Percentiles rank a stretch among this genome's conserved stretches.
These are phyloP conservation scores for Notospermus geniculatus DNA, from an alignment of 1,140 invertebrate genomes.

Conservation along the genomic window DNA sequence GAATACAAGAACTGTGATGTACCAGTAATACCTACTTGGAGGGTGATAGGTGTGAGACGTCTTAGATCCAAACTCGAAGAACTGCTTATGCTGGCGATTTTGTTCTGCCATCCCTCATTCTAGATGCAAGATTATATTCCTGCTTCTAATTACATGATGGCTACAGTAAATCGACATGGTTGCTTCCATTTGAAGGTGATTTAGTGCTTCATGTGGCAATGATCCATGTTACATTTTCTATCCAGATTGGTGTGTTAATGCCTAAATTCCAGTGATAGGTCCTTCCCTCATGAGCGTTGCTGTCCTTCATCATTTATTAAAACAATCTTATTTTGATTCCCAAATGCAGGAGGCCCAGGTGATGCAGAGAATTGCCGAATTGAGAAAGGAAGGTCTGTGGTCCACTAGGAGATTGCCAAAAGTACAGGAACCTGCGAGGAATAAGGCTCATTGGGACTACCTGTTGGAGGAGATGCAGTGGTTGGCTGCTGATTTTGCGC, in stretches of 20 bases:
- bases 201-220: slow-evolving; percentile 14
- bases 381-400: slow-evolving; percentile 83
- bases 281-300: background rate
- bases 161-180: slow-evolving; percentile 25
- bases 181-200: slow-evolving; percentile 14
- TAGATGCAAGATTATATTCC: slow-evolving; percentile 12
- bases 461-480: slow-evolving; percentile 98
- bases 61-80: no score
- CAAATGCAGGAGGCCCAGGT: slow-evolving; percentile 77
- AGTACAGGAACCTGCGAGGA: slow-evolving; percentile 81
- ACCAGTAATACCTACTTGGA: no score
- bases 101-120: slow-evolving; percentile 27
- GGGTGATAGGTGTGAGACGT: no score
- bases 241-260: no score
- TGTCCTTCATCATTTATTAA: background rate
- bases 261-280: background rate
- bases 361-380: slow-evolving; percentile 81
- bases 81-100: no score
- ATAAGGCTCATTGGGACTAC: slow-evolving; percentile 98
- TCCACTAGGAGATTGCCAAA: slow-evolving; percentile 87
- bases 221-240: slow-evolving; percentile 20
- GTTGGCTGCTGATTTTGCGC: slow-evolving; percentile 95
- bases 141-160: slow-evolving; percentile 32
- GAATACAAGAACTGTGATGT: no score
- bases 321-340: background rate